Conservation (phyloP, 2,113 vertebrate species). For the Gopherus flavomarginatus region DNA sequence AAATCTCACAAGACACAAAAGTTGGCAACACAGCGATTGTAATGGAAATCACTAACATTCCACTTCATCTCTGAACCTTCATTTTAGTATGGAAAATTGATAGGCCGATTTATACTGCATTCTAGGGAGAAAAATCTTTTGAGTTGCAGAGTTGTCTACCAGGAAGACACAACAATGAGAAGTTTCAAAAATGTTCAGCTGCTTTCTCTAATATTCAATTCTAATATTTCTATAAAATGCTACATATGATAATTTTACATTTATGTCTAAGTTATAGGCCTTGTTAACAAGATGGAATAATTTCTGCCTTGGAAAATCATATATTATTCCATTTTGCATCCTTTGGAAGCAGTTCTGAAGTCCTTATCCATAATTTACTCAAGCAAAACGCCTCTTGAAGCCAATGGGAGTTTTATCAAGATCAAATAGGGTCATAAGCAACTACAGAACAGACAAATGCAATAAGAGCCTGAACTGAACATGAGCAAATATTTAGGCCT, state of each 20-base stretch:
- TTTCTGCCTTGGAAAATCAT: not conserved
- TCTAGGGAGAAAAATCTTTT: conserved; percentile 22
- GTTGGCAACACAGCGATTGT: not conserved
- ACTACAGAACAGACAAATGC: no score
- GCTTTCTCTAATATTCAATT: not conserved
- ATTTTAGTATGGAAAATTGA: not conserved
- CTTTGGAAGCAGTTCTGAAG: not conserved
- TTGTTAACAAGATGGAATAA: conserved; percentile 4
- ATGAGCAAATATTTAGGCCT: no score
- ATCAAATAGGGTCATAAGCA: not conserved
- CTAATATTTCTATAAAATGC: not conserved
- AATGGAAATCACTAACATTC: not conserved
- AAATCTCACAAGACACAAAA: not conserved
- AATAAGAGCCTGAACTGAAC: no score
- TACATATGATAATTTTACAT: not conserved
- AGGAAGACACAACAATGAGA: not conserved
- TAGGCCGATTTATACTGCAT: not conserved
- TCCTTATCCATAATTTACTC: not conserved
- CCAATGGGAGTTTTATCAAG: not conserved
- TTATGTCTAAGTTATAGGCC: not conserved
- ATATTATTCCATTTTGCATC: not conserved
- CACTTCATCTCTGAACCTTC: not conserved
- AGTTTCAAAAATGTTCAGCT: not conserved
- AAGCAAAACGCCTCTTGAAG: conserved; percentile 17
- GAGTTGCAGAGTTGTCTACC: not conserved